phyloP scores from a whole-genome alignment of 2,888 invertebrate genomes.

The Eristalinus sepulchralis region DNA sequence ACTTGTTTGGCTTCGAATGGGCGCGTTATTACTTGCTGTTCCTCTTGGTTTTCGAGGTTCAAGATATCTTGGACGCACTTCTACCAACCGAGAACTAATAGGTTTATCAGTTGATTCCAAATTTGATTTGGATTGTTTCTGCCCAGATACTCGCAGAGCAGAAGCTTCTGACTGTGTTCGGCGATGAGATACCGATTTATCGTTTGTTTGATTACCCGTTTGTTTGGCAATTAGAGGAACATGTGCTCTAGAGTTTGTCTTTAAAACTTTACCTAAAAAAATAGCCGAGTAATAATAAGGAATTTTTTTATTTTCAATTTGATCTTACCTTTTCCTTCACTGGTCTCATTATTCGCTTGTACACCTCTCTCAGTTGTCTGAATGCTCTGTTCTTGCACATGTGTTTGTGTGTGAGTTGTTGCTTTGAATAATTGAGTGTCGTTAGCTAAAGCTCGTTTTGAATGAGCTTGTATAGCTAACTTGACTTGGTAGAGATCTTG shows the following conservation, averaged over 20 bases:
- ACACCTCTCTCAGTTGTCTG: conserved; percentile 78
- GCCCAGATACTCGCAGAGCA: conserved; percentile 50
- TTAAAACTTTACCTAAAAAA: conserved; percentile 77
- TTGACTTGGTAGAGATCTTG: conserved; percentile 81
- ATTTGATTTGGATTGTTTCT: conserved; percentile 39
- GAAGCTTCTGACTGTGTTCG: conserved; percentile 80
- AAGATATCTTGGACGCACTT: conserved; percentile 84
- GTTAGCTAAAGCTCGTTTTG: conserved; percentile 78
- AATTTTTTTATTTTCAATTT: background rate
- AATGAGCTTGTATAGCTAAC: conserved; percentile 80
- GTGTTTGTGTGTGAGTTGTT: conserved; percentile 75
- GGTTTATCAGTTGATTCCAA: conserved; percentile 56
- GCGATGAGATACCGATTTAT: conserved; percentile 76
- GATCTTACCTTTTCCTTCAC: conserved; percentile 75
- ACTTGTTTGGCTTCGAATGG: conserved; percentile 78
- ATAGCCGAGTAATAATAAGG: background rate
- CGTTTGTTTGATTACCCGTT: conserved; percentile 70
- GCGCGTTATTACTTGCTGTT: conserved; percentile 68
- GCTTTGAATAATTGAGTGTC: conserved; percentile 79
- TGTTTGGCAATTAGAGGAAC: conserved; percentile 74
- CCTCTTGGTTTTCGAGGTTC: conserved; percentile 82
- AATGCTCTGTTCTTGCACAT: conserved; percentile 76
- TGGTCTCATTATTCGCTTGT: conserved; percentile 78
- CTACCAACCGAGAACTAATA: conserved; percentile 73
- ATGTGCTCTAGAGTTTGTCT: conserved; percentile 78